Base-by-base conservation (phyloP, 2,888 invertebrate species). In the Rhodophaea formosa region DNA sequence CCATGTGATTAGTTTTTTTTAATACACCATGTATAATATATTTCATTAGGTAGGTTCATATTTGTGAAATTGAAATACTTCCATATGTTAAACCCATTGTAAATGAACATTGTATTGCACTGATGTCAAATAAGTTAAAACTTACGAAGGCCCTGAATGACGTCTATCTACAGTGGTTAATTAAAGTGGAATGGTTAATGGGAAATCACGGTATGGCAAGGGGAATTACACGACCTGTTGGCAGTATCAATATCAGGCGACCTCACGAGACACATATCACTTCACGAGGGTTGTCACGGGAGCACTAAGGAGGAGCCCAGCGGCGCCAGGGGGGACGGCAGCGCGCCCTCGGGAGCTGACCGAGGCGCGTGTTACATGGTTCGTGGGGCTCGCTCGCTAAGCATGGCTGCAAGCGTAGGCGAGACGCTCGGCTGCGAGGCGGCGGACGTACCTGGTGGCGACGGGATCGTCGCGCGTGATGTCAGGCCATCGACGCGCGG, bases 401-500 rank as follows among this genome's bases (percentile, higher is more conserved):
- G 51, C 51, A 46, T 15, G 16, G 35, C 14, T 44, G 53, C 29
- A 16, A 16, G 42, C 32, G 15, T 56, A 32, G 12, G 32, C 14
- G 35, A 49, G 49, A 15, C 30, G 32, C 58, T 15, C 49, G 51
- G 59, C 56, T 42, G 54, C 55, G 62, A 53, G 62, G 53, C 53
- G 56, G 53, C 61, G 57, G 58, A 56, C 64, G 61, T 63, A 66
- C 67, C 67, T 67, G 69, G 51, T 59, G 63, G 59, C 55, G 65
- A 57, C 52, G 62, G 60, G 60, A 68, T 64, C 64, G 61, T 63
- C 68, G 61, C 60, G 62, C 67, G 59, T 58, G 64, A 62, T 62
- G 64, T 59, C 62, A 60, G 65, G 63, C 59, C 67, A 64, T 69
- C 68, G 67, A 68, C 60, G 62, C 61, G 59, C 53, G 29, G 39